Percentiles rank a stretch among this genome's conserved stretches.
phyloP scores from a whole-genome alignment of 2,888 invertebrate species.

The Aspidapion aeneum region DNA sequence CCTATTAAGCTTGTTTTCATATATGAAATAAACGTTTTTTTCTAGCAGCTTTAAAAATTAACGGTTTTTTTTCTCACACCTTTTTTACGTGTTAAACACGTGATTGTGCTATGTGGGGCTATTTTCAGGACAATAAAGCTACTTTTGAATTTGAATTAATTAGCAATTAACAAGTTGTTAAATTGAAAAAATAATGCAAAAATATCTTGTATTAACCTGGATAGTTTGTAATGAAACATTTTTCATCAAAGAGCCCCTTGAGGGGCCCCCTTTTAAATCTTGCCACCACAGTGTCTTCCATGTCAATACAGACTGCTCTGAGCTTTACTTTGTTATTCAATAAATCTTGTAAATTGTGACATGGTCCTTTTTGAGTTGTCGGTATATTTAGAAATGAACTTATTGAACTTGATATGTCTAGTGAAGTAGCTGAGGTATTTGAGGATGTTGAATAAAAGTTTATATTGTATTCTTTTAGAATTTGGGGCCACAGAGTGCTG shows the following conservation, averaged over 20 bases:
- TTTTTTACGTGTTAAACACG: no score
- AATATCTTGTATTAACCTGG: no score
- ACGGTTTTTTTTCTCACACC: no score
- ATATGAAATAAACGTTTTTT: no score
- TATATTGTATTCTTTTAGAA: conserved; percentile 52
- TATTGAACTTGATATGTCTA: conserved; percentile 41
- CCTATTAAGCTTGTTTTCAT: no score
- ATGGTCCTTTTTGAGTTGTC: conserved; percentile 21
- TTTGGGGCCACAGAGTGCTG: conserved; percentile 52
- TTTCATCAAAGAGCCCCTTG: conserved; percentile 49
- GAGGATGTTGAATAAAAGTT: conserved; percentile 30
- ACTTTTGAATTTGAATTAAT: no score
- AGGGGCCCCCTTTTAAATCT: conserved; percentile 48
- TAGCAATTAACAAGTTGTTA: no score
- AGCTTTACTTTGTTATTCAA: conserved; percentile 49
- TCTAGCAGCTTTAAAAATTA: no score
- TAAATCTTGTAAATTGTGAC: conserved; percentile 42
- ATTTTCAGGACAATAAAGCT: no score
- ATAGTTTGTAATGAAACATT: conserved; percentile 51
- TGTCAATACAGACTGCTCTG: conserved; percentile 53
- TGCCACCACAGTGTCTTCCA: conserved; percentile 55
- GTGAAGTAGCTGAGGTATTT: conserved; percentile 37
- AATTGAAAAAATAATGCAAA: no score
- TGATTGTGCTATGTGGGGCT: no score
- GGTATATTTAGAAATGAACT: conserved; percentile 50